A percentile compares a stretch with the other conserved stretches of the same genome.
Conservation (phyloP, 1,140 invertebrate genomes). For the Leptinotarsa lineolata region DNA sequence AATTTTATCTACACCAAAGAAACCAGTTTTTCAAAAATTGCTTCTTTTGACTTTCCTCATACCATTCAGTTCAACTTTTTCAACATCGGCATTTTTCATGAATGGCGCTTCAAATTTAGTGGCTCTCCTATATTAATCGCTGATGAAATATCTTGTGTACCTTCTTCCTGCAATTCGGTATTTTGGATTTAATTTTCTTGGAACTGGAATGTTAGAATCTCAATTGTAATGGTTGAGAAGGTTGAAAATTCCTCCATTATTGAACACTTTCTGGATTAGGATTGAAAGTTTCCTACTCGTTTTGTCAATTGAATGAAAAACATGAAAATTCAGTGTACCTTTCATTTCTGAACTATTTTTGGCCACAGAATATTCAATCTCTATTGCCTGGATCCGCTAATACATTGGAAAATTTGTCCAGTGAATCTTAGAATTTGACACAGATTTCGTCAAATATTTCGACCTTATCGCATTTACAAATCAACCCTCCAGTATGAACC, state of each 20-base stretch:
- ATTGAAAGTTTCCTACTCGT: slow-evolving; percentile 60
- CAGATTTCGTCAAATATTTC: no score
- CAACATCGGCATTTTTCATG: slow-evolving; percentile 64
- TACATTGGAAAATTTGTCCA: slow-evolving; percentile 68
- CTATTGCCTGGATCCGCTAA: slow-evolving; percentile 85
- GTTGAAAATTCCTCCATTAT: slow-evolving; percentile 82
- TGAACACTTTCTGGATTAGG: slow-evolving; percentile 86
- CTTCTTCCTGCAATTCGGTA: slow-evolving; percentile 64
- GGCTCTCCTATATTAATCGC: slow-evolving; percentile 68
- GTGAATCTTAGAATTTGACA: no score
- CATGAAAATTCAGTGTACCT: slow-evolving; percentile 41
- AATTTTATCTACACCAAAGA: slow-evolving; percentile 70
- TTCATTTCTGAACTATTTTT: slow-evolving; percentile 65
- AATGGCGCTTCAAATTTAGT: slow-evolving; percentile 71
- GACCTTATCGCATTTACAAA: no score
- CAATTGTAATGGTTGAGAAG: slow-evolving; percentile 73
- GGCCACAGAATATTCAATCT: slow-evolving; percentile 86
- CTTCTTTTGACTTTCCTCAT: slow-evolving; percentile 72
- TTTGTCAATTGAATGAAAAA: slow-evolving; percentile 46
- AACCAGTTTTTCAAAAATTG: slow-evolving; percentile 66
- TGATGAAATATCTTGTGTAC: slow-evolving; percentile 74
- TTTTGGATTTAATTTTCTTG: slow-evolving; percentile 69
- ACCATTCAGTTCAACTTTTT: slow-evolving; percentile 71
- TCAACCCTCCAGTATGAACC: no score
- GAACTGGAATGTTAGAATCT: slow-evolving; percentile 78